Conservation (phyloP, 2,113 vertebrate species). For the Emydura subglobosa region DNA sequence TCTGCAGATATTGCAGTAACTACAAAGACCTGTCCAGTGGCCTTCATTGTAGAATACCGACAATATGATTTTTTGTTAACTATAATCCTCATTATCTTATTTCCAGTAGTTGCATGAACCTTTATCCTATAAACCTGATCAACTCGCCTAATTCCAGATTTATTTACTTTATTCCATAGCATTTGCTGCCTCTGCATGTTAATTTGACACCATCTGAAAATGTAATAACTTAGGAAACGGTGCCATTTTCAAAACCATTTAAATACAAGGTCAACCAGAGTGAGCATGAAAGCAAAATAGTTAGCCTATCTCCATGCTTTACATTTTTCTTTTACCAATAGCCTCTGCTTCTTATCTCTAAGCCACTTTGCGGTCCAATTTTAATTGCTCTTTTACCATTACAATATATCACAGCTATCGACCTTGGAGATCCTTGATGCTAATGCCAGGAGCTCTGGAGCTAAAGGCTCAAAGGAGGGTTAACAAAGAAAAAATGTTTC, state of each 20-base stretch:
- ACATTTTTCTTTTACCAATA: not conserved
- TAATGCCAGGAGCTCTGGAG: not conserved
- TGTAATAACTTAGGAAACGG: not conserved
- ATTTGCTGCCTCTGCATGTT: not conserved
- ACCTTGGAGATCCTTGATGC: not conserved
- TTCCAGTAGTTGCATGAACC: not conserved
- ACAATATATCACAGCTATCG: not conserved
- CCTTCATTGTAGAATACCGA: not conserved
- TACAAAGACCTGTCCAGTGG: not conserved
- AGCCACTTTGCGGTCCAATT: not conserved
- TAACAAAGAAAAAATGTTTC: not conserved
- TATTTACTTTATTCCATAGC: not conserved
- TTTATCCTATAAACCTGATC: not conserved
- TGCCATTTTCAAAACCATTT: not conserved
- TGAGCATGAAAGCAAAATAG: not conserved
- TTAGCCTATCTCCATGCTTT: not conserved
- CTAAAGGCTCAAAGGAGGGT: not conserved
- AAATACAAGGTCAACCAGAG: not conserved
- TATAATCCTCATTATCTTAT: not conserved
- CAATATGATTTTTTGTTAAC: not conserved
- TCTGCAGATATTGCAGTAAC: not conserved
- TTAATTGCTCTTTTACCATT: not conserved
- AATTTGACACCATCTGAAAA: not conserved
- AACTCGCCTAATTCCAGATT: not conserved
- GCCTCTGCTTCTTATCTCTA: not conserved